phyloP scores from a whole-genome alignment of 2,888 invertebrate species.

The Metacarcinus magister region DNA sequence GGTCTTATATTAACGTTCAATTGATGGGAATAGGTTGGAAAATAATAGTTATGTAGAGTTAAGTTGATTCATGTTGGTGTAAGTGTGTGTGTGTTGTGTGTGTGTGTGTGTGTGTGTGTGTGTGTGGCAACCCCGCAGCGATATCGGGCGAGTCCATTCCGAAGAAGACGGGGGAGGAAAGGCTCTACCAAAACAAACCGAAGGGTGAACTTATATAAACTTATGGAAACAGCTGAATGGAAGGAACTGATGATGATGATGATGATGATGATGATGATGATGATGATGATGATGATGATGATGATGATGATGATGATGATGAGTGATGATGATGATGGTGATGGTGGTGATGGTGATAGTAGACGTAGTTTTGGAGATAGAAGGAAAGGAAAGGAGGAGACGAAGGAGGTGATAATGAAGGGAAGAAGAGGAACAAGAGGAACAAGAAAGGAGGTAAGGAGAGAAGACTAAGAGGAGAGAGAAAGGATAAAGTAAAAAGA shows the following conservation, averaged over 20 bases:
- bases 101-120: background rate
- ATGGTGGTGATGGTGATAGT: background rate
- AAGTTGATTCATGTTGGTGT: background rate
- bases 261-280: no score
- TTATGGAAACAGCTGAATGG: background rate
- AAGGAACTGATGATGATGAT: no score
- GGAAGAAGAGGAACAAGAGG: no score
- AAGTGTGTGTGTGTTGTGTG: background rate
- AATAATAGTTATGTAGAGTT: background rate
- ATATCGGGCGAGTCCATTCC: background rate
- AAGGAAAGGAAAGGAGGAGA: no score
- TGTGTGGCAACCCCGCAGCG: background rate
- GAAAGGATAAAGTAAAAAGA: background rate
- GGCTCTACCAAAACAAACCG: background rate
- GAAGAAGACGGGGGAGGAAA: background rate
- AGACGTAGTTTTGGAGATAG: background rate
- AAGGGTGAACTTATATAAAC: background rate
- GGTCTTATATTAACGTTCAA: background rate
- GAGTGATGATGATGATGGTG: background rate
- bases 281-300: background rate
- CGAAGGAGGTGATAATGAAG: no score
- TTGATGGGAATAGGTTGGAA: background rate
- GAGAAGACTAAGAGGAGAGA: no score
- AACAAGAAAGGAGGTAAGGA: no score
- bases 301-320: background rate